A percentile compares a stretch with the other conserved stretches of the same genome.
These are phyloP conservation scores for Aethina tumida DNA, from an alignment of 1,140 invertebrate genomes.

Conservation along the genomic window DNA sequence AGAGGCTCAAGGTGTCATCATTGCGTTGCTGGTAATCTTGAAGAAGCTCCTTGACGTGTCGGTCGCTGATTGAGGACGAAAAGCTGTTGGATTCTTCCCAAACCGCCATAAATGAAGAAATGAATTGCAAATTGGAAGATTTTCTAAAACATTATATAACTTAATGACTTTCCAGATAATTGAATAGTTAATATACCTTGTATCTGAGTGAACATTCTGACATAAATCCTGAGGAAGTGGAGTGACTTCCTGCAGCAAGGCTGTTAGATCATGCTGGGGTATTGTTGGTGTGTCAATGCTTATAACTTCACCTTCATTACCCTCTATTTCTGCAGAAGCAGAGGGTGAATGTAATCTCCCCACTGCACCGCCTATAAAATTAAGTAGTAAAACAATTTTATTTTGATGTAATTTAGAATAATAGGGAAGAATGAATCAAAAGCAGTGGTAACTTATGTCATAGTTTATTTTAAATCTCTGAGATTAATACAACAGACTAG, in stretches of 20 bases:
- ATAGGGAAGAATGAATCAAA: too few relatives aligned
- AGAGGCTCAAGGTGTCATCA: constrained; percentile 32
- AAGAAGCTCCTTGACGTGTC: constrained; percentile 51
- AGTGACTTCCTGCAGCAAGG: constrained; percentile 46
- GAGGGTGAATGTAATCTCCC: constrained; percentile 44
- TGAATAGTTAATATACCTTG: too few relatives aligned
- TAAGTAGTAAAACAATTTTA: too few relatives aligned
- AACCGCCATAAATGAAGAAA: constrained; percentile 49
- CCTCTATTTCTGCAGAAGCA: constrained; percentile 60
- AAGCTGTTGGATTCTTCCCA: constrained; percentile 42
- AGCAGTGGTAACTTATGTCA: too few relatives aligned
- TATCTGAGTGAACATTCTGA: constrained; percentile 15
- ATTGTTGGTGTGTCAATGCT: constrained; percentile 56
- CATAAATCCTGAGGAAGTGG: constrained; percentile 41
- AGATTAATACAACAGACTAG: too few relatives aligned
- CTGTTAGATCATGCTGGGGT: constrained; percentile 50
- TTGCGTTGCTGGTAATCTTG: constrained; percentile 51
- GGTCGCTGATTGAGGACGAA: constrained; percentile 22
- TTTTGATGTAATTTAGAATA: too few relatives aligned
- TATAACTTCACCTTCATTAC: constrained; percentile 55
- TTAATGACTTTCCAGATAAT: too few relatives aligned
- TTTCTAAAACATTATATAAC: too few relatives aligned
- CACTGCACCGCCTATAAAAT: constrained; percentile 39
- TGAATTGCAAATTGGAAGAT: constrained; percentile 33
- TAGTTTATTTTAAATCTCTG: too few relatives aligned